phyloP scores from a whole-genome alignment of 2,888 invertebrate genomes.

The Ashinkailepas kermadecensis region DNA sequence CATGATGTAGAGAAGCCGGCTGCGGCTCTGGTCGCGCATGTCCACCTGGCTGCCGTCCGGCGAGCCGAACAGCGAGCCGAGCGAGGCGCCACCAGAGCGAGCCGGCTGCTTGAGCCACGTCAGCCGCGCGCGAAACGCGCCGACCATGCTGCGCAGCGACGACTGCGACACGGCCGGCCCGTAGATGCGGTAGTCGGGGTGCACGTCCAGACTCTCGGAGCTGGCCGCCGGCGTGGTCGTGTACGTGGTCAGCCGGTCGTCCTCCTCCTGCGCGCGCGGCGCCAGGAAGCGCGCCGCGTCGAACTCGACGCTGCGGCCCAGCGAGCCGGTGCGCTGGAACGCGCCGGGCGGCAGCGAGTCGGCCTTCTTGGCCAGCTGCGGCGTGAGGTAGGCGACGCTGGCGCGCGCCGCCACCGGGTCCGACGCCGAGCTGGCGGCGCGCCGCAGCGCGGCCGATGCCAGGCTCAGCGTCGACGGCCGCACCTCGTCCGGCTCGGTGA shows the following conservation, averaged over 20 bases:
- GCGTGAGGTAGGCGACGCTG: conserved; percentile 25
- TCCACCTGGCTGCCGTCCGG: conserved; percentile 26
- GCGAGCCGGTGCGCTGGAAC: conserved; percentile 36
- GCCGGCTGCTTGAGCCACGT: conserved; percentile 29
- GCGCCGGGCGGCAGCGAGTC: neutral
- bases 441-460: neutral
- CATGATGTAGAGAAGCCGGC: conserved; percentile 39
- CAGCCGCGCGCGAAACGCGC: conserved; percentile 23
- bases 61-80: neutral
- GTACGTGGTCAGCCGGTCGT: conserved; percentile 41
- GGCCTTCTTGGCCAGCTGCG: conserved; percentile 18
- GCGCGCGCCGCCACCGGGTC: conserved; percentile 7
- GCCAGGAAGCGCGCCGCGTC: conserved; percentile 28
- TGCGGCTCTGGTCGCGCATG: conserved; percentile 24
- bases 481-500: neutral
- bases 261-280: conserved; percentile 34
- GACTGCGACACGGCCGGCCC: conserved; percentile 49
- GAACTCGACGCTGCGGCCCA: conserved; percentile 34
- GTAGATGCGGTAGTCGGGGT: conserved; percentile 72
- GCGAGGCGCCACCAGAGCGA: conserved; percentile 14
- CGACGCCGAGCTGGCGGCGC: neutral
- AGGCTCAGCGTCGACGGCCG: neutral
- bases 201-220: conserved; percentile 51
- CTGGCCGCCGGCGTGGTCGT: conserved; percentile 43
- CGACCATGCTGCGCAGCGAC: conserved; percentile 38